Evolutionary conservation across 2,888 invertebrate genomes (phyloP), one percentile per base, ranked within the genome.

Genomic region (Galerucella nymphaeae): DNA sequence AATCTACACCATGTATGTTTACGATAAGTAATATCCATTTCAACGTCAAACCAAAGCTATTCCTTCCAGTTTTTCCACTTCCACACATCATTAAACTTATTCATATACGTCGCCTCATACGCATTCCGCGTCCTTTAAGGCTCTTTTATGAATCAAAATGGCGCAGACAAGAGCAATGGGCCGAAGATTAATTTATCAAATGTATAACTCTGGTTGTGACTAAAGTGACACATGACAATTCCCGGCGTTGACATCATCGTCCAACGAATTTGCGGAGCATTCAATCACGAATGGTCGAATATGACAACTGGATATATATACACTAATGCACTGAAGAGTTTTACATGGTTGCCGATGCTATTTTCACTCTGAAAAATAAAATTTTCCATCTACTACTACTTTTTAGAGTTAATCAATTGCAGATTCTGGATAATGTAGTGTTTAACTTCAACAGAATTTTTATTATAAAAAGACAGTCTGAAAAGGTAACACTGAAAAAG

Each of bases 221-320:
- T 81, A 82, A 82, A 81, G 80, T 81, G 83, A 81, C 82, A 81
- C 79, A 81, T 80, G 82, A 82, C 82, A 82, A 82, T 82, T 82
- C 80, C 82, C 80, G 77, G 76, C 77, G 77, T 79, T 79, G 76
- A 80, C 80, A 82, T 77, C 80, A 81, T 82, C 78, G 80, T 77
- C 76, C 77, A 62, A 70, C 76, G 79, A 78, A 79, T 80, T 79
- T 80, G 78, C 77, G 80, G 76, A 78, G 78, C 81, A 76, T 80
- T 82, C 82, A 82, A 82, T 82, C 82, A 82, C 78, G 73, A 50
- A 72, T 69, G 71, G 67, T 73, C 75, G 76, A 81, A 79, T 76
- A 79, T 81, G 80, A 78, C 79, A 78, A 78, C 73, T 70, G 63
- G 69, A 72, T 73, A 71, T 73, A 71, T 62, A 62, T 41, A 63